Base-by-base conservation (phyloP, 1,140 invertebrate species). In the Anastrepha obliqua region DNA sequence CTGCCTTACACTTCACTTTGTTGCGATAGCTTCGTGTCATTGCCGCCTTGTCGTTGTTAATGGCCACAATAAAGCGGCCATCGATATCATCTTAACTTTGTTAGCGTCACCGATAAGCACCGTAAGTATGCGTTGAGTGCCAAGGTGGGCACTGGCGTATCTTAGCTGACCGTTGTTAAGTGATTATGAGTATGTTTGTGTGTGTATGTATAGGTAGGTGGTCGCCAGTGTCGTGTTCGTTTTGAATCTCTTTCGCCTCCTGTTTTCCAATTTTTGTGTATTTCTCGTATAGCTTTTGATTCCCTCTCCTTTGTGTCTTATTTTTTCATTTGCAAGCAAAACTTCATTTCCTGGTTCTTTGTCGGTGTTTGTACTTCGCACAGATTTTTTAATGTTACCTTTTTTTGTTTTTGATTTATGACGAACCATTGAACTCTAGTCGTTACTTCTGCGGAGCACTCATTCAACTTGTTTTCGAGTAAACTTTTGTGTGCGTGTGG, bases 371-470 rank as follows among this genome's bases (percentile, higher is more conserved):
- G 29, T 85, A 13, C 81, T 85, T 85, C 59, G 20, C 11, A 85
- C 58, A 85, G 55, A 85, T 85, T 85, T 29, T 29, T 29, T 29
- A 29, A 29, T 29, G 29, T 29, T 29, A 29, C 29, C 29, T 29
- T 29, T 29, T 29, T 29, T 29, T 29, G 29, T 29, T 55, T 85
- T 85, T 85, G 81, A 85, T 85, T 85, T 85, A 85, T 85, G 51
- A 85, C 11, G 9, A 39, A 6, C 81, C 81, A 59, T 85, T 85
- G 39, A 74, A 47, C 39, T 74, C 70, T n/a, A 47, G 47, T 42
- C 70, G 44, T 74, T 13, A 74, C 11, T 74, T 74, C n/a, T n/a
- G 42, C 13, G 47, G 70, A 42, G 44, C 13, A 39, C 58, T 85
- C 20, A 85, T 85, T 85, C 47, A 51, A 29, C 42, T 9, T 29